Evolutionary conservation across 2,797 vertebrate genomes (phyloP).

Genomic region (Sebastes reedi): DNA sequence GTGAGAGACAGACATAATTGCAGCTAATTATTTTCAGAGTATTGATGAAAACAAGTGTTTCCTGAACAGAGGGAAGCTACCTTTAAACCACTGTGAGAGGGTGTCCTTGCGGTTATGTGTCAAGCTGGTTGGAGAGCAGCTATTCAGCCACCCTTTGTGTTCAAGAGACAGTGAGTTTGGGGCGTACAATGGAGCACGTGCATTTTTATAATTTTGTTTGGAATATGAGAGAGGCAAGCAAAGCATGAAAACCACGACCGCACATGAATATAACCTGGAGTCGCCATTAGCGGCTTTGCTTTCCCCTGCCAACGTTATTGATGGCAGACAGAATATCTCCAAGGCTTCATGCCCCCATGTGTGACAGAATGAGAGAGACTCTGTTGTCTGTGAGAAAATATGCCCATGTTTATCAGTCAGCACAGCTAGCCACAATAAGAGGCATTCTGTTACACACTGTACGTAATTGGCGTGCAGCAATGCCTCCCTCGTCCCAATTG

Average conservation of each 20-base stretch:
- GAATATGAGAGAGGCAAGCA: constrained; percentile 22
- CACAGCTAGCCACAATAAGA: constrained; percentile 59
- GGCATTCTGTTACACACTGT: constrained; percentile 54
- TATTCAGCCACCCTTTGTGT: not conserved
- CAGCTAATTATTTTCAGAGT: constrained; percentile 61
- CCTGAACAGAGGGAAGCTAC: constrained; percentile 16
- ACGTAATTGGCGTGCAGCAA: constrained; percentile 53
- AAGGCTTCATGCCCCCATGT: constrained; percentile 62
- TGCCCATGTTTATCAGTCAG: constrained; percentile 67
- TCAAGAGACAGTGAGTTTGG: not conserved
- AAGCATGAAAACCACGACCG: not conserved
- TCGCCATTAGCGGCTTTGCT: constrained; percentile 59
- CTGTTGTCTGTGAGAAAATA: constrained; percentile 44
- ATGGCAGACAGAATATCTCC: constrained; percentile 69
- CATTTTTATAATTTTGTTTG: constrained; percentile 31
- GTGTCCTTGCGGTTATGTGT: not conserved
- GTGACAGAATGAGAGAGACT: constrained; percentile 54
- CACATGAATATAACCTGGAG: constrained; percentile 53
- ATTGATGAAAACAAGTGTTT: constrained; percentile 45
- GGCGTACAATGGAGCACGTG: constrained; percentile 1
- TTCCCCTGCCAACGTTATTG: constrained; percentile 65
- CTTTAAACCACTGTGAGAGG: not conserved
- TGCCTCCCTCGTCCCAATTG: constrained; percentile 48
- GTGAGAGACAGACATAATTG: constrained; percentile 64
- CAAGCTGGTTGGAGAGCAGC: not conserved